phyloP scores from a whole-genome alignment of 1,140 invertebrate species.

The Lepidurus apus region DNA sequence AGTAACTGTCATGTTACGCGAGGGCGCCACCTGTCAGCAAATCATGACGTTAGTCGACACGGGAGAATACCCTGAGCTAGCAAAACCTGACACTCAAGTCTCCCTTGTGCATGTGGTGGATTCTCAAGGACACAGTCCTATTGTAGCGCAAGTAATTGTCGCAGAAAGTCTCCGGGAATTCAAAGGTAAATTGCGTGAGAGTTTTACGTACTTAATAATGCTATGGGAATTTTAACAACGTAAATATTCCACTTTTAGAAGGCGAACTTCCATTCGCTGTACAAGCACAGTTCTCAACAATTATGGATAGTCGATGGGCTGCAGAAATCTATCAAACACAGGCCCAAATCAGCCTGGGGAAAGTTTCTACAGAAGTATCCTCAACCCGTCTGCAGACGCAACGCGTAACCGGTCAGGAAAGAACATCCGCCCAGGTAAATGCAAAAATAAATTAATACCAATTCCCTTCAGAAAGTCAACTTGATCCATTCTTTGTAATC shows the following conservation, averaged over 20 bases:
- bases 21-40: conserved; percentile 40
- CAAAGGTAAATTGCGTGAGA: background rate
- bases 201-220: background rate
- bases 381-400: conserved; percentile 1
- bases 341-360: background rate
- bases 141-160: conserved; percentile 70
- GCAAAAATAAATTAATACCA: background rate
- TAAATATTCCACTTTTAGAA: background rate
- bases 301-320: background rate
- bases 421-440: background rate
- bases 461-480: background rate
- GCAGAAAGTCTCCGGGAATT: conserved; percentile 52
- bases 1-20: conserved; percentile 37
- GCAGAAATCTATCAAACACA: conserved; percentile 15
- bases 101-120: conserved; percentile 74
- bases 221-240: background rate
- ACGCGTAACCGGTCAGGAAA: conserved; percentile 2
- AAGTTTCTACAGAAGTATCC: background rate
- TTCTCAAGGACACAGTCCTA: conserved; percentile 65
- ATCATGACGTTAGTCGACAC: conserved; percentile 49
- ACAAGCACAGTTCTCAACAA: conserved; percentile 4
- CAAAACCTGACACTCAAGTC: conserved; percentile 69
- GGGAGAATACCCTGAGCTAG: conserved; percentile 67
- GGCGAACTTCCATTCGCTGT: background rate
- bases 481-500: background rate